Base-by-base conservation (phyloP, 2,797 vertebrate species). In the Manis javanica region DNA sequence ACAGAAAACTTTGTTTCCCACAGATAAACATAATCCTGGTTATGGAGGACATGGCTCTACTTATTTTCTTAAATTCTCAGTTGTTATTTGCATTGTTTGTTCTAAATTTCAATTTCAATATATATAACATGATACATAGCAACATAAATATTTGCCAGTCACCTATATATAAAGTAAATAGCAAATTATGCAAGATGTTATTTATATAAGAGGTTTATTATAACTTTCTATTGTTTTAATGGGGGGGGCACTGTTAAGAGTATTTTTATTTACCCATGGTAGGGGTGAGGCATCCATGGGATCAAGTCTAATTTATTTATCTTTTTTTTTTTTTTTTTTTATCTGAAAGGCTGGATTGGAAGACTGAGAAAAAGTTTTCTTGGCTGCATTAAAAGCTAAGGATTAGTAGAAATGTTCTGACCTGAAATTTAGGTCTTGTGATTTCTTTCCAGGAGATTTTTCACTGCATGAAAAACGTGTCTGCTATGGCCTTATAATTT, bases 341-440 rank as follows among this genome's bases (percentile, higher is more conserved):
- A 68, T n/a, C 59, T 96, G 9, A 75, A 95, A 87, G 59, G 49
- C 92, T 29, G 63, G 42, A 55, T 92, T 94, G 92, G 74, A 94
- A 92, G 31, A 83, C 29, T 55, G 82, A 88, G 78, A 46, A 87
- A 93, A 92, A 81, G 5, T 68, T 84, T 14, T 89, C 31, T 87
- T 93, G 68, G 78, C 91, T 94, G 49, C 57, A 57, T 69, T 94
- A 71, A 92, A 97, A 94, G 34, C 83, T 55, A 75, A 86, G 90
- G 88, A 97, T 97, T 97, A 96, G 53, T 81, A 83, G 59, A 78
- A 96, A 79, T 95, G 74, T 92, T 96, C 82, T 98, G 88, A 95
- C 42, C 79, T 91, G 85, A 98, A 96, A 92, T 95, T 91, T 72
- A 89, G 90, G 88, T 95, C 96, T 97, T 96, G 79, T 96, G 94